phyloP scores from a whole-genome alignment of 37 sponge, comb jelly and placozoan genomes.

The Agelas oroides region DNA sequence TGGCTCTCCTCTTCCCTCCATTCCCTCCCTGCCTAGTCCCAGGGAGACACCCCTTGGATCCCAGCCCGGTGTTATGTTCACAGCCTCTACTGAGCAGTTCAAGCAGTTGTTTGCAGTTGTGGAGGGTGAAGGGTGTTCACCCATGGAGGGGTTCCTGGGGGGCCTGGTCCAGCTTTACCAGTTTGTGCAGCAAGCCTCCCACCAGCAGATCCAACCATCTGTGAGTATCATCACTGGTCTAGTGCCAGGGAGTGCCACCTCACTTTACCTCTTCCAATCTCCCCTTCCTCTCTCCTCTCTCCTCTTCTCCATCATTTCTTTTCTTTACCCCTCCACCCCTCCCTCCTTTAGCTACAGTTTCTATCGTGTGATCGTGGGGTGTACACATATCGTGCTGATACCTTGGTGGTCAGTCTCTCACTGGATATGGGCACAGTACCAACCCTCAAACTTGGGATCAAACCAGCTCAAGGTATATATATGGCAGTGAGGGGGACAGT shows the following conservation, averaged over 20 bases:
- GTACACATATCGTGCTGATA: slow-evolving; percentile 53
- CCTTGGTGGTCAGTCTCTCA: slow-evolving; percentile 30
- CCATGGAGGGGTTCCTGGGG: slow-evolving; percentile 63
- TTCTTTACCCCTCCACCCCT: no score
- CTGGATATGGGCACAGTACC: slow-evolving; percentile 23
- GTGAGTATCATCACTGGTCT: no score
- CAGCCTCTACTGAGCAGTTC: slow-evolving; percentile 30
- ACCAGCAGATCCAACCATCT: no score
- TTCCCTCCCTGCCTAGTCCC: slow-evolving; percentile 60
- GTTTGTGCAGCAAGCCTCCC: slow-evolving; percentile 21
- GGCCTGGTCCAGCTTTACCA: slow-evolving; percentile 64
- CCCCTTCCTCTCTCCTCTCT: no score
- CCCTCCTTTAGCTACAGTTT: slow-evolving; percentile 38
- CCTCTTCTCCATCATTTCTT: no score
- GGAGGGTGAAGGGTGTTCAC: slow-evolving; percentile 22
- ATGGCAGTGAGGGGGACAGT: no score
- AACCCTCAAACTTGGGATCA: slow-evolving; percentile 24
- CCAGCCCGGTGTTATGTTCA: slow-evolving; percentile 21
- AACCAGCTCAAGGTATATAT: slow-evolving; percentile 25
- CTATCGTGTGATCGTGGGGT: slow-evolving; percentile 55
- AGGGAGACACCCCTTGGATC: not conserved
- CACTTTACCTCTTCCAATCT: no score
- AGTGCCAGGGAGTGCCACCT: no score
- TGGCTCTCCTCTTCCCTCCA: slow-evolving; percentile 66
- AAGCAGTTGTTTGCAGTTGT: slow-evolving; percentile 24